Conservation (phyloP, 2,113 vertebrate genomes). For the Phyllostomus hastatus region DNA sequence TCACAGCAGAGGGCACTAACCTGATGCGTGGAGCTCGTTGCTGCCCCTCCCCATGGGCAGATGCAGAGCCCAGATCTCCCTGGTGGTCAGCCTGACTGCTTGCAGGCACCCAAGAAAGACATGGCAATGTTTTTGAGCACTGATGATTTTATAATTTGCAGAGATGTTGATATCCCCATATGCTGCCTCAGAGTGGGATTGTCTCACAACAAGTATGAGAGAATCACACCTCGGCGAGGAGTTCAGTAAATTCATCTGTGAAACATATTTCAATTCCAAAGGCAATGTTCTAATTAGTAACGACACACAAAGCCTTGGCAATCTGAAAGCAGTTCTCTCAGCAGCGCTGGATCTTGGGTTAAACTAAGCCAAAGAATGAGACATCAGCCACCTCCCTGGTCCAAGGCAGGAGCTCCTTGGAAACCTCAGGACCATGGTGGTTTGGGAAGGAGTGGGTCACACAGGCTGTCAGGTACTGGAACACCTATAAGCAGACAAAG, state of each 20-base stretch:
- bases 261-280: conserved; percentile 64
- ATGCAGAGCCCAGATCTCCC: background rate
- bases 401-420: background rate
- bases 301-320: conserved; percentile 37
- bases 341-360: background rate
- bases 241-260: conserved; percentile 51
- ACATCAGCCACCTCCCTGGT: background rate
- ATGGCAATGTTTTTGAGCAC: fast-evolving
- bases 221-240: background rate
- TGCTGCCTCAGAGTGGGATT: background rate
- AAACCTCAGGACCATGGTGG: background rate
- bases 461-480: background rate
- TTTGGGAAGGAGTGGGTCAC: background rate
- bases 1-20: background rate
- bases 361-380: background rate
- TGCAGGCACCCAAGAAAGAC: background rate
- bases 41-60: fast-evolving
- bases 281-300: conserved; percentile 67
- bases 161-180: background rate
- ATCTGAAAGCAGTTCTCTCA: background rate
- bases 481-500: background rate
- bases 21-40: background rate
- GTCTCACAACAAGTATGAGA: conserved; percentile 2
- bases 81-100: fast-evolving
- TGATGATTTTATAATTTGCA: background rate